Percentiles rank a stretch among this genome's conserved stretches.
Evolutionary conservation across 2,113 vertebrate genomes (phyloP).

Genomic region (Cheirogaleus medius): DNA sequence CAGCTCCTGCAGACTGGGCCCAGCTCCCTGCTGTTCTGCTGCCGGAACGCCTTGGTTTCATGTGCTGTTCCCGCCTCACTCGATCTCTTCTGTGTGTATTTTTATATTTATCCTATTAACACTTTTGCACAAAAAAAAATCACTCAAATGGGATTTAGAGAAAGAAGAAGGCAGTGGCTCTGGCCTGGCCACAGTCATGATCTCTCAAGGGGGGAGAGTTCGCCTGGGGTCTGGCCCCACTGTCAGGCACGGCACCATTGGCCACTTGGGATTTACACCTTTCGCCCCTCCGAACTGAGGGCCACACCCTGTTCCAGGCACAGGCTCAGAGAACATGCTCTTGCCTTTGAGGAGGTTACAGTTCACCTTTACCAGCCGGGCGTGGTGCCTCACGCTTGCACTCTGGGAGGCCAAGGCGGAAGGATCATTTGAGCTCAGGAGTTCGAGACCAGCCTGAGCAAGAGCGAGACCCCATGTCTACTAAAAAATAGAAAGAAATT

Average conservation of each 20-base stretch:
- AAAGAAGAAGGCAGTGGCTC: no score
- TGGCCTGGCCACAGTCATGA: no score
- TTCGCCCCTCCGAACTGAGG: rapidly evolving
- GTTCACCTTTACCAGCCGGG: background rate
- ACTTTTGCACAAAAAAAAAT: background rate
- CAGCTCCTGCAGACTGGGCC: rapidly evolving
- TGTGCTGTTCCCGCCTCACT: no score
- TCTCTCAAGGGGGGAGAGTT: rapidly evolving
- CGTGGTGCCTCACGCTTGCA: no score
- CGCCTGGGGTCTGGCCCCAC: background rate
- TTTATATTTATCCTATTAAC: background rate
- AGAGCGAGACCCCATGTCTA: no score
- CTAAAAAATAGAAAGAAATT: no score
- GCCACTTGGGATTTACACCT: background rate
- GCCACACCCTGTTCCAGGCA: background rate
- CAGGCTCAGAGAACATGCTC: background rate
- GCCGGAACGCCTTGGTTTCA: rapidly evolving
- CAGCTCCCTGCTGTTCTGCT: background rate
- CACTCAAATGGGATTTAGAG: background rate
- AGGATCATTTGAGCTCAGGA: no score
- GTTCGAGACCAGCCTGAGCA: no score
- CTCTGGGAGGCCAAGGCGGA: no score
- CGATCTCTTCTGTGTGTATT: background rate
- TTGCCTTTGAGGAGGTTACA: background rate
- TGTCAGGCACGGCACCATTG: rapidly evolving